phyloP scores from a whole-genome alignment of 2,797 vertebrate species.

The Chelon labrosus region DNA sequence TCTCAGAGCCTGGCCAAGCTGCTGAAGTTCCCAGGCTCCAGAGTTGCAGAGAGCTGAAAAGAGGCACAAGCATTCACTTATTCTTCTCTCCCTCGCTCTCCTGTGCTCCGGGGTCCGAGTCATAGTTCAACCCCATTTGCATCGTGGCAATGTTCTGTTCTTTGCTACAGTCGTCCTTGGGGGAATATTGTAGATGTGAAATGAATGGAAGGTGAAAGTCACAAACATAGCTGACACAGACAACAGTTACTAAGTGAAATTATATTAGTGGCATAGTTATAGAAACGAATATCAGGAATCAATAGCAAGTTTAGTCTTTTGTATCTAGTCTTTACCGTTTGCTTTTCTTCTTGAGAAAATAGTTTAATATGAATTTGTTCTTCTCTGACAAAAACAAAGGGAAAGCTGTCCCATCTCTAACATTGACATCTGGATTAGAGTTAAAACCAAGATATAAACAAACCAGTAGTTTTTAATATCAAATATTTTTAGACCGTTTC shows the following conservation, averaged over 20 bases:
- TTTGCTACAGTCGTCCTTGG: slow-evolving; percentile 53
- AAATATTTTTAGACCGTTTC: too few relatives aligned
- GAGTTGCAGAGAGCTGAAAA: slow-evolving; percentile 80
- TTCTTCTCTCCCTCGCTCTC: slow-evolving; percentile 62
- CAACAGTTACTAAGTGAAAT: slow-evolving; percentile 20
- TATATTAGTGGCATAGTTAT: slow-evolving; percentile 17
- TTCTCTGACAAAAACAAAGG: slow-evolving; percentile 17
- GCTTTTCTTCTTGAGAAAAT: slow-evolving; percentile 14
- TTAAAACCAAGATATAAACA: not conserved
- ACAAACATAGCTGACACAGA: slow-evolving; percentile 32
- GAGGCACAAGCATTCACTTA: slow-evolving; percentile 82
- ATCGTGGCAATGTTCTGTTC: slow-evolving; percentile 70
- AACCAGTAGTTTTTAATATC: not conserved
- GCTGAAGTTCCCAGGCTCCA: slow-evolving; percentile 86
- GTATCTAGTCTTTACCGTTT: slow-evolving; percentile 24
- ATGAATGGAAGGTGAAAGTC: slow-evolving; percentile 54
- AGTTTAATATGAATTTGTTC: slow-evolving; percentile 5
- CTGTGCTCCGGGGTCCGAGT: slow-evolving; percentile 66
- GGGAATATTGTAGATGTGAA: slow-evolving; percentile 51
- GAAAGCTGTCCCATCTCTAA: slow-evolving; percentile 5
- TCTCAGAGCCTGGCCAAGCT: slow-evolving; percentile 84
- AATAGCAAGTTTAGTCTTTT: slow-evolving; percentile 26
- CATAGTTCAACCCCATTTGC: slow-evolving; percentile 81
- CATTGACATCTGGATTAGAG: not conserved
- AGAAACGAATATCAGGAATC: slow-evolving; percentile 37